A percentile compares a stretch with the other conserved stretches of the same genome.
Evolutionary conservation across 2,113 vertebrate genomes (phyloP).

Genomic region (Aegypius monachus): DNA sequence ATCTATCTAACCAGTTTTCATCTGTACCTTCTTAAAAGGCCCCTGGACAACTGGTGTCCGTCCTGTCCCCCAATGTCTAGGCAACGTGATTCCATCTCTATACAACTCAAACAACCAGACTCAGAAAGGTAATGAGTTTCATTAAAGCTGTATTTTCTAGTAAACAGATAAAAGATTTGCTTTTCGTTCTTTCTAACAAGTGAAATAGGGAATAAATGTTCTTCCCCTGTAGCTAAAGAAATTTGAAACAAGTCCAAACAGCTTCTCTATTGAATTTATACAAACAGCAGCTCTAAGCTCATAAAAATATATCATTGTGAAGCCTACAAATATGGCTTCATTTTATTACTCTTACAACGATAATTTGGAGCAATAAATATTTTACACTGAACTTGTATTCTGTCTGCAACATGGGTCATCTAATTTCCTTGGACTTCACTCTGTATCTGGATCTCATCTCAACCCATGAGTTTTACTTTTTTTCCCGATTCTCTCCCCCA

Average conservation of each 20-base stretch:
- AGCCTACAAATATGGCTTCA: constrained; percentile 49
- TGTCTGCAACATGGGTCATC: constrained; percentile 11
- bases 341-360: constrained; percentile 20
- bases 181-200: constrained; percentile 57
- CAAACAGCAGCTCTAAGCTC: constrained; percentile 30
- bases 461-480: too few species aligned
- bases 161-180: constrained; percentile 52
- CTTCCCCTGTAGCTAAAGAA: constrained; percentile 42
- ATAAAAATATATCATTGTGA: constrained; percentile 64
- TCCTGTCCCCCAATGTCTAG: background rate
- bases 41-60: background rate
- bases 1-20: background rate
- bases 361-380: constrained; percentile 58
- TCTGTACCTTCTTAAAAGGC: background rate
- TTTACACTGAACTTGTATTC: constrained; percentile 14
- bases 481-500: too few species aligned
- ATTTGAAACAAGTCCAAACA: constrained; percentile 60
- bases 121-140: background rate
- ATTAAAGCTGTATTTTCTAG: constrained; percentile 31
- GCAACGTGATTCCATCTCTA: background rate
- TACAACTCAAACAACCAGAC: background rate
- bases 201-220: constrained; percentile 54
- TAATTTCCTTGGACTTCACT: background rate
- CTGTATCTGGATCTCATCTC: background rate
- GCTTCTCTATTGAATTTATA: constrained; percentile 60